phyloP scores from a whole-genome alignment of 2,888 invertebrate genomes.

The Mythimna albipuncta region DNA sequence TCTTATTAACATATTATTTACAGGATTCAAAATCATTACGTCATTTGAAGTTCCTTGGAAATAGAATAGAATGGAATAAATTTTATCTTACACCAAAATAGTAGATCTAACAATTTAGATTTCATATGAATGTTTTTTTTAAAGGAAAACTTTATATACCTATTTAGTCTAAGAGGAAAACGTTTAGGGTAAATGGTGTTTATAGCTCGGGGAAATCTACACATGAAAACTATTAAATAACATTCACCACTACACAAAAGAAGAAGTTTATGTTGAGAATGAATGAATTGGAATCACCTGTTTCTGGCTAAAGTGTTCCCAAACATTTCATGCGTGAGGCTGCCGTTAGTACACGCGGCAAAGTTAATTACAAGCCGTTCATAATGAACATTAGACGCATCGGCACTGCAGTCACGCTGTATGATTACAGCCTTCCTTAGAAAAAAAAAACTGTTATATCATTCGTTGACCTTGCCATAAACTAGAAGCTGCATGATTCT shows the following conservation, averaged over 20 bases:
- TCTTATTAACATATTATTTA: neutral
- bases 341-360: neutral
- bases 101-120: neutral
- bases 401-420: constrained; percentile 9
- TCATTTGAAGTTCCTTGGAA: neutral
- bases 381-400: constrained; percentile 16
- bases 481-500: constrained; percentile 4
- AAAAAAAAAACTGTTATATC: constrained; percentile 10
- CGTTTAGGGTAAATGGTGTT: constrained; percentile 12
- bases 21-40: neutral
- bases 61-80: too few relatives aligned
- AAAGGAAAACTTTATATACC: neutral
- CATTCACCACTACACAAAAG: neutral
- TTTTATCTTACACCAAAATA: too few relatives aligned
- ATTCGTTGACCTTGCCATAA: constrained; percentile 14
- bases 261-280: neutral
- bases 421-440: neutral
- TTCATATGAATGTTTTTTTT: neutral
- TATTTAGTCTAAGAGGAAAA: constrained; percentile 16
- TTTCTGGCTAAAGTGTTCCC: neutral
- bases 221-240: neutral
- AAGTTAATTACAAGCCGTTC: constrained; percentile 13
- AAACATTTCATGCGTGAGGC: constrained; percentile 7
- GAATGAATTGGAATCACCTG: neutral
- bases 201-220: constrained; percentile 6